Evolutionary conservation across 2,888 invertebrate genomes (phyloP).

Genomic region (Spisula subtruncata): DNA sequence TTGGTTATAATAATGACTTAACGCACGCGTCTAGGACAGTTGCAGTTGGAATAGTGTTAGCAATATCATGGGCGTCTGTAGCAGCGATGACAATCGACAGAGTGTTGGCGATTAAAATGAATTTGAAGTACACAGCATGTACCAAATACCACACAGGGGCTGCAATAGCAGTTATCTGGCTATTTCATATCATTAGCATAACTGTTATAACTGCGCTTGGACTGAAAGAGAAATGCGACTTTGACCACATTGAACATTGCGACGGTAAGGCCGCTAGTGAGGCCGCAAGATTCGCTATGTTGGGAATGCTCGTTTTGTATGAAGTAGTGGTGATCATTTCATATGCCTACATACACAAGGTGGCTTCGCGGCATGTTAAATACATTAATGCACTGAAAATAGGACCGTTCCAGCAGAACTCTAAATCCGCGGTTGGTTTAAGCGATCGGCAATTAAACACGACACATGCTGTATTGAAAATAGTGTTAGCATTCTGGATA

Average conservation of each 20-base stretch:
- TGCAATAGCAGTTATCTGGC: neutral
- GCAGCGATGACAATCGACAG: constrained; percentile 22
- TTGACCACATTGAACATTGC: neutral
- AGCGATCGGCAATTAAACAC: neutral
- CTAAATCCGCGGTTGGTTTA: neutral
- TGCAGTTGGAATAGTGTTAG: neutral
- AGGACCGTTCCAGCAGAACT: too few species aligned
- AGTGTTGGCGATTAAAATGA: constrained; percentile 23
- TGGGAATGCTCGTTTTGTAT: constrained; percentile 1
- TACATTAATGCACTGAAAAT: neutral
- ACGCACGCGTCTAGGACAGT: neutral
- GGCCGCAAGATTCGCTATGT: neutral
- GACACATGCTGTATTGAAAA: constrained; percentile 1
- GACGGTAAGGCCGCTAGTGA: neutral
- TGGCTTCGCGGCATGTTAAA: neutral
- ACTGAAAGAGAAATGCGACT: neutral
- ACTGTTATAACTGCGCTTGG: neutral
- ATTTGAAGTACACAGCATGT: neutral
- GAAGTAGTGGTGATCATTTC: neutral
- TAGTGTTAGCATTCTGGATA: constrained; percentile 1
- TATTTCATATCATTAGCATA: neutral
- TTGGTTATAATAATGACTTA: constrained; percentile 1
- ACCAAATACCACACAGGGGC: neutral
- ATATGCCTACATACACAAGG: neutral
- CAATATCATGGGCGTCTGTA: constrained; percentile 14